A percentile compares a stretch with the other conserved stretches of the same genome.
These are phyloP conservation scores for Teleogryllus occipitalis DNA, from an alignment of 1,140 invertebrate genomes.

Conservation along the genomic window DNA sequence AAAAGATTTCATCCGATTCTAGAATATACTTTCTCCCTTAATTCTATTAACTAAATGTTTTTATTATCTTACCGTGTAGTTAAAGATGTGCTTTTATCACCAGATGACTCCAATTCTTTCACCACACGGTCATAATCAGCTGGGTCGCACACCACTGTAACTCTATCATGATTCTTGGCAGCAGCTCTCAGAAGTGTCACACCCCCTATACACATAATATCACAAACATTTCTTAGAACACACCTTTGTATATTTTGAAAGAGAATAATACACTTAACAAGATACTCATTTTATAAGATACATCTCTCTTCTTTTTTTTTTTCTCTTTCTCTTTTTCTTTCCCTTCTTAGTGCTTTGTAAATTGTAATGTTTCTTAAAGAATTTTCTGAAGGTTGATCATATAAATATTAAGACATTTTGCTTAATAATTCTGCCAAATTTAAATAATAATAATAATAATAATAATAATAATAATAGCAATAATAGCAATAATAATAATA, in stretches of 20 bases:
- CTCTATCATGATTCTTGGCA: slow-evolving; percentile 94
- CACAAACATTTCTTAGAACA: too few species aligned
- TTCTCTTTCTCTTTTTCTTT: too few species aligned
- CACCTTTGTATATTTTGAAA: neutral
- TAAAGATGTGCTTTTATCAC: slow-evolving; percentile 53
- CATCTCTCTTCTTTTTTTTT: too few species aligned
- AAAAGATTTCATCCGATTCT: too few species aligned
- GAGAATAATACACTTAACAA: neutral
- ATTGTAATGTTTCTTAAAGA: too few species aligned
- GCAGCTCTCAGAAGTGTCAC: slow-evolving; percentile 91
- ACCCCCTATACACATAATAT: slow-evolving; percentile 39
- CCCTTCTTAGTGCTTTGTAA: too few species aligned
- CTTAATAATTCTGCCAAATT: neutral
- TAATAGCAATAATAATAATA: neutral
- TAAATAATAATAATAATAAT: neutral
- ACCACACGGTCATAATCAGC: slow-evolving; percentile 74
- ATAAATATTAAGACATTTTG: too few species aligned
- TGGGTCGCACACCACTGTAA: slow-evolving; percentile 91
- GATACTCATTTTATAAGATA: neutral
- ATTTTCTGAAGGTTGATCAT: too few species aligned
- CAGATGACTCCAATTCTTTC: slow-evolving; percentile 56
- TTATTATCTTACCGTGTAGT: slow-evolving; percentile 55
- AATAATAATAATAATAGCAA: neutral
- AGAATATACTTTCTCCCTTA: neutral
- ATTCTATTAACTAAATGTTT: neutral